Base-by-base conservation (phyloP, 2,888 invertebrate species). In the Keiferia lycopersicella region DNA sequence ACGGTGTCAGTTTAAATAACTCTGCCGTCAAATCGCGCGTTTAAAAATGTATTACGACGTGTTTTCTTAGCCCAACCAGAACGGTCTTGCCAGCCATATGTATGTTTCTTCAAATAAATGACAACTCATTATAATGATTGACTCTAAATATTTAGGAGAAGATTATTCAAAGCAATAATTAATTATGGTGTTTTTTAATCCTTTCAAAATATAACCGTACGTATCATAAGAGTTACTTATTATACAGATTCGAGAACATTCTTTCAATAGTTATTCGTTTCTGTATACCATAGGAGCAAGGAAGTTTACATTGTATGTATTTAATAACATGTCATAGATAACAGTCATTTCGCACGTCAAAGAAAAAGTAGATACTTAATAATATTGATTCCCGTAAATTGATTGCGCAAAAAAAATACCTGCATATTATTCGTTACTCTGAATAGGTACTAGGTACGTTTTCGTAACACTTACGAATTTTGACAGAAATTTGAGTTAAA, bases 1-100 rank as follows among this genome's bases (percentile, higher is more conserved):
- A 20, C 51, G 22, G 51, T 51, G 51, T 51, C 51, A 51, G 51
- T n/a, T 62, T 62, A 62, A 62, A 62, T 62, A 62, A 62, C 62
- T 62, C 62, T 20, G 16, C 53, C 51, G 53, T 51, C 62, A 62
- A 62, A 62, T 39, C 38, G 18, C 18, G 38, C 34, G 34, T 62
- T 39, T 7, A 53, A 53, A 62, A 62, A 62, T 22, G 34, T 57
- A 51, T 51, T 22, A 51, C 51, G 51, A 51, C 16, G 45, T 51
- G 51, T 51, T 51, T 51, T 51, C 22, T 51, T 51, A 51, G 22
- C 51, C 51, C 51, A 22, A 22, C 51, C 51, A 12, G 22, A 51
- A 51, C 51, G 51, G 11, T 8, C 3, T 8, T 11, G 56, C 16
- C 34, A 16, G 14, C 59, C 59, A 59, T 18, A 39, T 39, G 59